A percentile compares a stretch with the other conserved stretches of the same genome.
phyloP scores from a whole-genome alignment of 2,797 vertebrate genomes.

The Strix occidentalis region DNA sequence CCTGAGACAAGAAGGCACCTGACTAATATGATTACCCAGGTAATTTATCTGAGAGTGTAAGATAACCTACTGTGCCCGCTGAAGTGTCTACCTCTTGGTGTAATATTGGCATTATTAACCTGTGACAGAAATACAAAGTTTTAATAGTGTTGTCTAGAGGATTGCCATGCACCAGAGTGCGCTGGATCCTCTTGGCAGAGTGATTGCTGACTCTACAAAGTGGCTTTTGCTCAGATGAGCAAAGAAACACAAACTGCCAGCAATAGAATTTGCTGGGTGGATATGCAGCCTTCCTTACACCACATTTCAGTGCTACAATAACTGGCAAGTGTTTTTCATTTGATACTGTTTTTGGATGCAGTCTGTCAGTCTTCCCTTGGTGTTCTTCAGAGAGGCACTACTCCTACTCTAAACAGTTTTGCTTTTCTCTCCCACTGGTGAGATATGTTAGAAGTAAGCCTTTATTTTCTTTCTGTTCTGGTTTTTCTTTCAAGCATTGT shows the following conservation, averaged over 20 bases:
- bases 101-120: background rate
- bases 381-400: background rate
- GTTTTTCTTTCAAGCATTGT: background rate
- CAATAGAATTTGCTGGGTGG: rapidly evolving
- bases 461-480: background rate
- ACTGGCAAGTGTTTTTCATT: background rate
- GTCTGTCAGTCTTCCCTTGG: background rate
- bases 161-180: background rate
- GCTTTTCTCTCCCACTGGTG: background rate
- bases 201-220: background rate
- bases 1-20: background rate
- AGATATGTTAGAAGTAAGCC: background rate
- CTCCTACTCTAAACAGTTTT: background rate
- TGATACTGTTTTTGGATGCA: background rate
- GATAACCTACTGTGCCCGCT: background rate
- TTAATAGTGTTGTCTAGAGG: background rate
- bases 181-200: background rate
- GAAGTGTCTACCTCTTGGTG: background rate
- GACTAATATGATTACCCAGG: background rate
- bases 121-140: background rate
- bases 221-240: background rate
- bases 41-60: background rate
- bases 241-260: background rate
- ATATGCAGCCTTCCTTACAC: background rate
- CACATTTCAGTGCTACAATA: background rate